These are phyloP conservation scores for Machimus rusticus DNA, from an alignment of 2,888 invertebrate species.

Conservation along the genomic window DNA sequence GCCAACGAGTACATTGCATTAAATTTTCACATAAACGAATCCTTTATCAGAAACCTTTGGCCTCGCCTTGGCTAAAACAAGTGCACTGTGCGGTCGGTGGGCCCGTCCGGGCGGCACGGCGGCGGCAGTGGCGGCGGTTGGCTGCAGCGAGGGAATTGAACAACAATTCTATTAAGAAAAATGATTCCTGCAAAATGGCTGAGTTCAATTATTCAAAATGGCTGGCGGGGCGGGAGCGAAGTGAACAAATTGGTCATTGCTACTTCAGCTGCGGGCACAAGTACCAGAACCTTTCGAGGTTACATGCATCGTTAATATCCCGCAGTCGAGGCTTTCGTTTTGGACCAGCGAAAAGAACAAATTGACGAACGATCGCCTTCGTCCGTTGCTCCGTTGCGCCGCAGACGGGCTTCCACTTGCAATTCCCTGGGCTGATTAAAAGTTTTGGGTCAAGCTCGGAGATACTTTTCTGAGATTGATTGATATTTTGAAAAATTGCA, in stretches of 20 bases:
- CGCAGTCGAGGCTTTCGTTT: not conserved
- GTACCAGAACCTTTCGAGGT: not conserved
- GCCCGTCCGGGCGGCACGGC: not conserved
- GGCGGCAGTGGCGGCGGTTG: not conserved
- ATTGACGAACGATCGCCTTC: not conserved
- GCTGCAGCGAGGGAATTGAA: conserved; percentile 29
- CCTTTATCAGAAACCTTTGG: conserved; percentile 35
- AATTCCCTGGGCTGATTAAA: not conserved
- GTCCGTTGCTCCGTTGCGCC: not conserved
- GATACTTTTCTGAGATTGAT: not conserved
- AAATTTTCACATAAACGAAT: conserved; percentile 37
- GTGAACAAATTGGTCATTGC: conserved; percentile 31
- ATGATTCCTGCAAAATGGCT: conserved; percentile 38
- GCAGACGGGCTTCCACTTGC: not conserved
- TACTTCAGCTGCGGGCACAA: not conserved
- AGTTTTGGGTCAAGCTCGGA: not conserved
- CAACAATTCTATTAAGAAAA: conserved; percentile 39
- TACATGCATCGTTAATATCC: conserved; percentile 32
- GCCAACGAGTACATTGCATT: conserved; percentile 19
- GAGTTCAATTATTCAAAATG: conserved; percentile 38
- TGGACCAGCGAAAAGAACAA: not conserved
- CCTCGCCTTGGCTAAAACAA: conserved; percentile 2
- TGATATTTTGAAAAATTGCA: not conserved
- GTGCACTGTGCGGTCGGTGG: conserved; percentile 3
- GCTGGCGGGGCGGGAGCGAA: not conserved